Percentiles rank a stretch among this genome's conserved stretches.
phyloP scores from a whole-genome alignment of 2,113 vertebrate genomes.

The Pipra filicauda region DNA sequence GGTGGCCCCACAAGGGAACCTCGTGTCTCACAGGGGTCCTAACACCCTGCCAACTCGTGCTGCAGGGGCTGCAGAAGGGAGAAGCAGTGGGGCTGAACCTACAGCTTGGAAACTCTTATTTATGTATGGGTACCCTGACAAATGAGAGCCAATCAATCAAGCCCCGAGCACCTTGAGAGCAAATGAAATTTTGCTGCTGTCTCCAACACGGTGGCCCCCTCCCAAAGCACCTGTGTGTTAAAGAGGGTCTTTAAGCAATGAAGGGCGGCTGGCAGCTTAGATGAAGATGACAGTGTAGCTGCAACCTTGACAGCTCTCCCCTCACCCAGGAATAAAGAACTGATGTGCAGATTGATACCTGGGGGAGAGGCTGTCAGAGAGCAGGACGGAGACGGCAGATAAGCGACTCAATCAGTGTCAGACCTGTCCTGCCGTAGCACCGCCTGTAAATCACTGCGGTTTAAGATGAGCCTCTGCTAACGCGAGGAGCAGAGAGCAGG shows the following conservation, averaged over 20 bases:
- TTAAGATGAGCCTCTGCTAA: background rate
- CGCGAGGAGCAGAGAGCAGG: background rate
- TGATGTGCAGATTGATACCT: constrained; percentile 65
- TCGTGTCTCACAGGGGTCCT: rapidly evolving
- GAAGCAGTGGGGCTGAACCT: background rate
- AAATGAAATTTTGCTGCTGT: background rate
- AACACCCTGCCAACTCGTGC: background rate
- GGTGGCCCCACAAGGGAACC: background rate
- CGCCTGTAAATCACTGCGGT: constrained; percentile 60
- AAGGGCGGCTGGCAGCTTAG: constrained; percentile 49
- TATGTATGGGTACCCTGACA: background rate
- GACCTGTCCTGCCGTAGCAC: constrained; percentile 47
- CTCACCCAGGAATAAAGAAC: constrained; percentile 52
- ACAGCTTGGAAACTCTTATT: background rate
- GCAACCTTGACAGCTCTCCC: constrained; percentile 53
- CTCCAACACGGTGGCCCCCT: background rate
- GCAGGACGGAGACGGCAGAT: constrained; percentile 52
- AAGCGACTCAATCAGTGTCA: constrained; percentile 77
- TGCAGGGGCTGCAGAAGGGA: background rate
- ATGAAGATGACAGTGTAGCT: constrained; percentile 66
- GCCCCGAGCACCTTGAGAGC: background rate
- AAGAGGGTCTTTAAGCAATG: constrained; percentile 27
- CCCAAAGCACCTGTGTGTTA: background rate
- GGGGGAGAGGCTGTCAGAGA: constrained; percentile 58
- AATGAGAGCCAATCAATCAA: constrained; percentile 1